These are phyloP conservation scores for Lasioglossum oenotherae DNA, from an alignment of 2,888 invertebrate species.

Conservation along the genomic window DNA sequence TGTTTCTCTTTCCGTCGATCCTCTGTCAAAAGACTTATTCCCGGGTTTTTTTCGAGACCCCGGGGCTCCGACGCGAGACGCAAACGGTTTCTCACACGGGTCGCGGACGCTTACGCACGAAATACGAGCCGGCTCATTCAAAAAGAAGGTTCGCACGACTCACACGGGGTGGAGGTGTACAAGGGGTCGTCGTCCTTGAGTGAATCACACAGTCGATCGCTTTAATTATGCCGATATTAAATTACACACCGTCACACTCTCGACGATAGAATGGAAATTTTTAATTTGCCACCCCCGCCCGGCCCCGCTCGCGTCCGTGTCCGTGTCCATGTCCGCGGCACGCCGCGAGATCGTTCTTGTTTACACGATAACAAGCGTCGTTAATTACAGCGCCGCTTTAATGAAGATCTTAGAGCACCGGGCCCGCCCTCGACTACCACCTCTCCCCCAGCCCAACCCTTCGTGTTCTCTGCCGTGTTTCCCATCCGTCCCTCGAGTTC, in stretches of 20 bases:
- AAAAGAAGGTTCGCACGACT: constrained; percentile 27
- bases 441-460: background rate
- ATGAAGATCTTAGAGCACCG: constrained; percentile 42
- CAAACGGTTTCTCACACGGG: constrained; percentile 52
- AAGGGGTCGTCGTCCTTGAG: constrained; percentile 47
- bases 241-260: constrained; percentile 43
- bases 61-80: background rate
- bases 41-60: background rate
- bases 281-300: constrained; percentile 21
- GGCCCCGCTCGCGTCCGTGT: background rate
- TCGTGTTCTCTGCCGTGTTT: background rate
- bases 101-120: constrained; percentile 48
- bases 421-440: background rate
- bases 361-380: constrained; percentile 39
- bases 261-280: constrained; percentile 39
- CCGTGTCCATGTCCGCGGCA: constrained; percentile 2
- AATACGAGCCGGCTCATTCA: constrained; percentile 58
- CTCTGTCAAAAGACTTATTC: constrained; percentile 1
- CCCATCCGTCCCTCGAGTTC: background rate
- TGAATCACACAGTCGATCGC: constrained; percentile 56
- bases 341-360: constrained; percentile 31
- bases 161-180: background rate
- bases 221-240: constrained; percentile 57
- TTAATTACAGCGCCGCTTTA: constrained; percentile 40
- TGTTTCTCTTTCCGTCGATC: background rate